A percentile compares a stretch with the other conserved stretches of the same genome.
Evolutionary conservation across 1,140 invertebrate genomes (phyloP).

Genomic region (Batillaria attramentaria): DNA sequence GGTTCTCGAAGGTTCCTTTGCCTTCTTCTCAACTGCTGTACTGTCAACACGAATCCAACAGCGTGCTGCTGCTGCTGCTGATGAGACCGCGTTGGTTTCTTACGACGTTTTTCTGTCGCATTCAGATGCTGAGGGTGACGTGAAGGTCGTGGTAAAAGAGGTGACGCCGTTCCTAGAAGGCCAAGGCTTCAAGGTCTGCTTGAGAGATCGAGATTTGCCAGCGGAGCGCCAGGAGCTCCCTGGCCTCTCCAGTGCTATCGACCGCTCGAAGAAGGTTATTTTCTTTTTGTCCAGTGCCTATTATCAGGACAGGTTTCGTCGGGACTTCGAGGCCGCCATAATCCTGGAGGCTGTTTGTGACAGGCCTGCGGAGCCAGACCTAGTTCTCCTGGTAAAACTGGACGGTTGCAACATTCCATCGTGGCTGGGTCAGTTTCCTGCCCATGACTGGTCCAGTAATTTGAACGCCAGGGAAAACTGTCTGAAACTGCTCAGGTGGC

Average conservation of each 20-base stretch:
- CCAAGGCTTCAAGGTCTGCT: not conserved
- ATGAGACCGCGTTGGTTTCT: too few species aligned
- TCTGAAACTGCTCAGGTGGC: not conserved
- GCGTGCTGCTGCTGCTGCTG: too few species aligned
- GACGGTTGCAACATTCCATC: not conserved
- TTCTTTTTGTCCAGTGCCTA: not conserved
- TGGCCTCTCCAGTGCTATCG: not conserved
- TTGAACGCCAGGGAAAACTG: not conserved
- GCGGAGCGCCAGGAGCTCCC: not conserved
- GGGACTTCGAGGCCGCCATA: conserved; percentile 2
- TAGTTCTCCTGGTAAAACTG: conserved; percentile 9
- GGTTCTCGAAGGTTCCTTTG: not conserved
- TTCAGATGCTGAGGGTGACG: not conserved
- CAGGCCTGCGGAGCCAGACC: not conserved
- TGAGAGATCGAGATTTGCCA: conserved; percentile 1
- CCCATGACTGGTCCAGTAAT: conserved; percentile 4
- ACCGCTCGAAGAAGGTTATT: not conserved
- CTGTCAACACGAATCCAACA: too few species aligned
- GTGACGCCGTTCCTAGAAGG: not conserved
- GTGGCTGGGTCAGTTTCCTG: not conserved
- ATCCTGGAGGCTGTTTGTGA: not conserved
- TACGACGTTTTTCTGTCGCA: not conserved
- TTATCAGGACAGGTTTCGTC: not conserved
- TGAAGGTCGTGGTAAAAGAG: not conserved
- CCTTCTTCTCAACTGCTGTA: not conserved